Evolutionary conservation across 2,888 invertebrate species (phyloP).

Genomic region (Digitonthophagus gazella): DNA sequence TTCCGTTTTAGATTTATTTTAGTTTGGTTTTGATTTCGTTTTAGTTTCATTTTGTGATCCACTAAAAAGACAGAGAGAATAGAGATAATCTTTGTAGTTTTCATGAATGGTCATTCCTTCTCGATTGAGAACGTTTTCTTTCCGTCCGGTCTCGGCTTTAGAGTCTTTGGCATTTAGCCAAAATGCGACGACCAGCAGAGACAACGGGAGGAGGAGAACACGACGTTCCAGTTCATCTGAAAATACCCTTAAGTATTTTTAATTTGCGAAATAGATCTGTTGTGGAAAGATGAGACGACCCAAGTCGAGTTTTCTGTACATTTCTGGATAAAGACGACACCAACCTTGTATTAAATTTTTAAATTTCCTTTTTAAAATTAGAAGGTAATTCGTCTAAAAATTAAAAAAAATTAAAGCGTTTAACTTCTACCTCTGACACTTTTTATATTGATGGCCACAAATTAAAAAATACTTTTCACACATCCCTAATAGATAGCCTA

Average conservation of each 20-base stretch:
- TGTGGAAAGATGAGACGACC: not conserved
- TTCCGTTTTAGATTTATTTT: constrained; percentile 42
- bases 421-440: not conserved
- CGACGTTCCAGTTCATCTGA: constrained; percentile 11
- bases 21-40: constrained; percentile 38
- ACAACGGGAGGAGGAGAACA: not conserved
- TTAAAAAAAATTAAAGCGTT: not conserved
- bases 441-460: constrained; percentile 11
- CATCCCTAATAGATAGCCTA: constrained; percentile 14
- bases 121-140: constrained; percentile 30
- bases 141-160: constrained; percentile 11
- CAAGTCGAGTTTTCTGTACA: not conserved
- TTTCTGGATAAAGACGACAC: not conserved
- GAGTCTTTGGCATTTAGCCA: constrained; percentile 1
- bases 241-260: not conserved
- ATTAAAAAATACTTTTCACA: constrained; percentile 10
- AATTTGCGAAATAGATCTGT: not conserved
- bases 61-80: too few species aligned
- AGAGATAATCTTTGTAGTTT: constrained; percentile 22
- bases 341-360: not conserved
- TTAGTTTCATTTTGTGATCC: too few species aligned
- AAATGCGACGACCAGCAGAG: not conserved
- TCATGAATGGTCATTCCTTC: constrained; percentile 36
- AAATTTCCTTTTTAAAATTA: not conserved
- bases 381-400: not conserved